Percentiles rank a stretch among this genome's conserved stretches.
Conservation (phyloP, 2,888 invertebrate species). For the Tiphia femorata region DNA sequence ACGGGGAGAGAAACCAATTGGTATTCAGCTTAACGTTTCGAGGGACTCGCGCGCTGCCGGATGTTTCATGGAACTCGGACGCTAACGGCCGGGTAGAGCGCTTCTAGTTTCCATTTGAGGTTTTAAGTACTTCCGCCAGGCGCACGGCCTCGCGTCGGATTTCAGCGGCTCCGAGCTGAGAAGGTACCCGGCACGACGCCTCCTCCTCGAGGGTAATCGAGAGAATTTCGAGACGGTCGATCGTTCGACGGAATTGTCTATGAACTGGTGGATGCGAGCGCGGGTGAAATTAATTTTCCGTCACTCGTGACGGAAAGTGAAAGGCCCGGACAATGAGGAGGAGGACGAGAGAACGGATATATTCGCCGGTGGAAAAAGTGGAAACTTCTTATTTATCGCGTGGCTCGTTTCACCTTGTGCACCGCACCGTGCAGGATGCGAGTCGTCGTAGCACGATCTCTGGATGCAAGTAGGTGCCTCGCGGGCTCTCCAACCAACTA, state of each 20-base stretch:
- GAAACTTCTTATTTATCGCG: too few species aligned
- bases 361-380: too few species aligned
- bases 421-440: background rate
- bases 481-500: background rate
- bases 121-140: conserved; percentile 54
- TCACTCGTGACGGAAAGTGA: too few species aligned
- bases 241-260: too few species aligned
- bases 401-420: too few species aligned
- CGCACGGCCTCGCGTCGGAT: conserved; percentile 43
- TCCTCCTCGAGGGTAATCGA: background rate
- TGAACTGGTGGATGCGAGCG: too few species aligned
- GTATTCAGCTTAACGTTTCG: background rate
- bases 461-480: background rate
- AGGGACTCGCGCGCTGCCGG: background rate
- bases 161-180: conserved; percentile 32
- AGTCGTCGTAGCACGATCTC: background rate
- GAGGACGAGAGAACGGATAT: too few species aligned
- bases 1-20: background rate
- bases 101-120: conserved; percentile 59
- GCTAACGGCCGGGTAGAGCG: conserved; percentile 26
- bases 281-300: too few species aligned
- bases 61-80: conserved; percentile 21
- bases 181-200: background rate
- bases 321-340: too few species aligned
- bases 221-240: too few species aligned